These are phyloP conservation scores for Coptotermes formosanus DNA, from an alignment of 1,140 invertebrate species.

Conservation along the genomic window DNA sequence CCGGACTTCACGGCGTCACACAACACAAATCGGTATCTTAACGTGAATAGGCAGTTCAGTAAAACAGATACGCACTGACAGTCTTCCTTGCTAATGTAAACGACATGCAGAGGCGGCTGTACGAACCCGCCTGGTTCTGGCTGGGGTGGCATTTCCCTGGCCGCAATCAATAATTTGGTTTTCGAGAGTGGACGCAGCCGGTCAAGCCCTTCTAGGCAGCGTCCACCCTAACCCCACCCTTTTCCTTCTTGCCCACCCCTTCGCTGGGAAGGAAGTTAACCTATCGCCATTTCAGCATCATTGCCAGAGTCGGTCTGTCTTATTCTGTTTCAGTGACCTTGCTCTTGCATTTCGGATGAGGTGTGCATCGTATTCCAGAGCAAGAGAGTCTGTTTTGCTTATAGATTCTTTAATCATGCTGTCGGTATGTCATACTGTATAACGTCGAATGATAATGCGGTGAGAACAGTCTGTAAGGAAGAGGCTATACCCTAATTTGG, in stretches of 20 bases:
- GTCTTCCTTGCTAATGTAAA: neutral
- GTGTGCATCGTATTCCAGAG: too few relatives aligned
- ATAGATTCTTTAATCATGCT: too few relatives aligned
- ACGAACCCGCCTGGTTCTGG: neutral
- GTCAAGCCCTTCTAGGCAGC: slow-evolving; percentile 6
- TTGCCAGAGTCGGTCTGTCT: neutral
- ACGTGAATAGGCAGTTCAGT: neutral
- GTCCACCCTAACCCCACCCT: neutral
- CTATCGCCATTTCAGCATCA: neutral
- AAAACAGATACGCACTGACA: neutral
- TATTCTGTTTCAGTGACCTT: too few relatives aligned
- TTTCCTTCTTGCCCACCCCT: neutral
- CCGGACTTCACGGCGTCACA: too few relatives aligned
- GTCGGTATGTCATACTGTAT: too few relatives aligned
- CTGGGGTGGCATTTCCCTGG: slow-evolving; percentile 11
- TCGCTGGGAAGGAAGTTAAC: neutral
- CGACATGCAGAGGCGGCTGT: neutral
- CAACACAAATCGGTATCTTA: too few relatives aligned
- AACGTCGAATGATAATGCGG: too few relatives aligned
- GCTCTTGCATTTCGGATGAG: too few relatives aligned
- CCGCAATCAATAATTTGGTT: slow-evolving; percentile 18
- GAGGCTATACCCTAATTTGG: too few relatives aligned
- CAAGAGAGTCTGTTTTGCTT: too few relatives aligned
- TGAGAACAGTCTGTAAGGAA: too few relatives aligned
- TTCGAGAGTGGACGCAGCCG: slow-evolving; percentile 6